phyloP scores from a whole-genome alignment of 2,888 invertebrate genomes.

The Chelonus formosanus region DNA sequence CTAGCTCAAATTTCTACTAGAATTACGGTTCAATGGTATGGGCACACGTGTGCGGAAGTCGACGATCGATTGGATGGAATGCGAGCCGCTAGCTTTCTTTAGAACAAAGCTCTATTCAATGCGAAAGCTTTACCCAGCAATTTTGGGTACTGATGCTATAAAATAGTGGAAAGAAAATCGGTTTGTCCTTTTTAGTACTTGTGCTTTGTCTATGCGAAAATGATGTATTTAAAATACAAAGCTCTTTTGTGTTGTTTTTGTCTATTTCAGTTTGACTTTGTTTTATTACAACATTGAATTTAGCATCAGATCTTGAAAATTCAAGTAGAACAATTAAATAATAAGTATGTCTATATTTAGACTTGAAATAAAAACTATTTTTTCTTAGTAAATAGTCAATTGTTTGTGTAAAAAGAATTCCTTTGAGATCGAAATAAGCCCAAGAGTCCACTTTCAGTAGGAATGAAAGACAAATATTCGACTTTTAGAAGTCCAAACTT shows the following conservation, averaged over 20 bases:
- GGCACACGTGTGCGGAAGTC: constrained; percentile 33
- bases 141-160: neutral
- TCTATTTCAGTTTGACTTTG: too few species aligned
- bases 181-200: neutral
- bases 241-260: too few species aligned
- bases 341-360: too few species aligned
- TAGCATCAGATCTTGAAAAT: neutral
- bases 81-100: constrained; percentile 22
- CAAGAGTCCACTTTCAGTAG: constrained; percentile 26
- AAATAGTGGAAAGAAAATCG: neutral
- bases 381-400: neutral
- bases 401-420: neutral
- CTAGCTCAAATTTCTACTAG: constrained; percentile 6
- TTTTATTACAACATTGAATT: neutral
- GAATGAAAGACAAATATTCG: constrained; percentile 32
- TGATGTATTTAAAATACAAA: too few species aligned
- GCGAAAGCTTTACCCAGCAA: constrained; percentile 7
- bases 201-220: neutral
- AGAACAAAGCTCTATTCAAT: constrained; percentile 15
- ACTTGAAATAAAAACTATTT: neutral
- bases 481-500: constrained; percentile 23
- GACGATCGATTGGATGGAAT: constrained; percentile 24
- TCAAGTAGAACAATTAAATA: too few species aligned
- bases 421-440: neutral
- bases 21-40: constrained; percentile 23